Percentiles rank a stretch among this genome's conserved stretches.
Conservation (phyloP, 2,888 invertebrate genomes). For the Chydorus sphaericus region DNA sequence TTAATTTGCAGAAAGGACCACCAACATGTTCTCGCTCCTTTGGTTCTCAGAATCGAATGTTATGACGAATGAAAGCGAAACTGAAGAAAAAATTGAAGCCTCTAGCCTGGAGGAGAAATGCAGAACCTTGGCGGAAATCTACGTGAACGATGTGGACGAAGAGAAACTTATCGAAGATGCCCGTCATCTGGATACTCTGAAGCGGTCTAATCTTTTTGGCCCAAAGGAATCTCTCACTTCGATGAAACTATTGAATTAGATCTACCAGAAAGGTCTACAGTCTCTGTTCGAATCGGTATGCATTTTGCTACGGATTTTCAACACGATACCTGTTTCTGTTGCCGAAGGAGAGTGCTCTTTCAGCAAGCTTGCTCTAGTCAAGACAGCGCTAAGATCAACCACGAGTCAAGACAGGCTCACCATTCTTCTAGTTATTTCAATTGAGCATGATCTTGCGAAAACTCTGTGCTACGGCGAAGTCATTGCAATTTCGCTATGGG, state of each 20-base stretch:
- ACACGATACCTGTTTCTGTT: slow-evolving; percentile 16
- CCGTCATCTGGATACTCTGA: too few species aligned
- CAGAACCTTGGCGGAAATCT: too few species aligned
- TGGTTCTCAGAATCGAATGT: too few species aligned
- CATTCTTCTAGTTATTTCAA: slow-evolving; percentile 3
- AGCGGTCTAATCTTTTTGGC: too few species aligned
- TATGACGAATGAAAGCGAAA: too few species aligned
- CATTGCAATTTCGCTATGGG: slow-evolving; percentile 8
- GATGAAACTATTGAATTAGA: not conserved
- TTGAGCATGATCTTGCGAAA: slow-evolving; percentile 9
- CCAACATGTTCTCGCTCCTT: too few species aligned
- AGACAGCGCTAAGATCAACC: slow-evolving; percentile 16
- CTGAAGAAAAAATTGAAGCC: too few species aligned
- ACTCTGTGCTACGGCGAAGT: slow-evolving; percentile 2
- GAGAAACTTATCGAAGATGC: too few species aligned
- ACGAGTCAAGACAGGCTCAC: slow-evolving; percentile 11
- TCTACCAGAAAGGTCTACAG: not conserved
- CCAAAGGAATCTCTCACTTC: not conserved
- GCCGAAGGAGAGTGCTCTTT: slow-evolving; percentile 17
- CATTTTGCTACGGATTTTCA: slow-evolving; percentile 2
- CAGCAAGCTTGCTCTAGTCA: slow-evolving; percentile 16
- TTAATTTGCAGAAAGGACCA: too few species aligned
- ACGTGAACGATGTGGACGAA: too few species aligned
- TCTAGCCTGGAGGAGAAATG: too few species aligned
- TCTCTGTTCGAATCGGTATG: not conserved